Conservation (phyloP, 1,140 invertebrate species). For the Dreissena polymorpha region DNA sequence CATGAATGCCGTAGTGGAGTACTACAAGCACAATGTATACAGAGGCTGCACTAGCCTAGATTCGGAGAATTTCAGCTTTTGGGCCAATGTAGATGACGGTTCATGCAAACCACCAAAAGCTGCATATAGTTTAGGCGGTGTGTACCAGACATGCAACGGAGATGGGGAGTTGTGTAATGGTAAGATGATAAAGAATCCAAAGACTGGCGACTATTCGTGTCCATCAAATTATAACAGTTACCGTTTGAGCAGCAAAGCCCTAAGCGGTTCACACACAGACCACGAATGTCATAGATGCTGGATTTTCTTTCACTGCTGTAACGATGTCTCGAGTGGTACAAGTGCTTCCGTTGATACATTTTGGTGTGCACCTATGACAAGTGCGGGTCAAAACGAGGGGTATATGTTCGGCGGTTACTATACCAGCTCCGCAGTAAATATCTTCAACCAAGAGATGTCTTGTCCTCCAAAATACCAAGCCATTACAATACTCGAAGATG, state of each 20-base stretch:
- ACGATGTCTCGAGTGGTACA: background rate
- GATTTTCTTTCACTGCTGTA: conserved; percentile 20
- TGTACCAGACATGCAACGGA: conserved; percentile 65
- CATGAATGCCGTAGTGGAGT: conserved; percentile 50
- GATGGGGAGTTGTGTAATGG: conserved; percentile 27
- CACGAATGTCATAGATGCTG: conserved; percentile 28
- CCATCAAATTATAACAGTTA: conserved; percentile 60
- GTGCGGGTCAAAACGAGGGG: conserved; percentile 47
- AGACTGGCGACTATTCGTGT: conserved; percentile 63
- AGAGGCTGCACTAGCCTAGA: conserved; percentile 64
- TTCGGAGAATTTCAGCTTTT: conserved; percentile 67
- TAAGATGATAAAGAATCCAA: conserved; percentile 59
- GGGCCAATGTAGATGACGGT: conserved; percentile 68
- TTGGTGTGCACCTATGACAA: conserved; percentile 58
- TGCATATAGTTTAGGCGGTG: conserved; percentile 70
- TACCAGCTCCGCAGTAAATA: conserved; percentile 47
- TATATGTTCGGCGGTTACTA: conserved; percentile 62
- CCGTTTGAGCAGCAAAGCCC: conserved; percentile 50
- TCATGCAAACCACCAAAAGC: conserved; percentile 57
- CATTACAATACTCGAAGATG: conserved; percentile 28
- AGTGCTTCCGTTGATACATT: conserved; percentile 45
- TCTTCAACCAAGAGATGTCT: conserved; percentile 32
- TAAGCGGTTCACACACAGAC: background rate
- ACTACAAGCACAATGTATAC: conserved; percentile 68
- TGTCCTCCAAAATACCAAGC: conserved; percentile 58